phyloP scores from a whole-genome alignment of 2,797 vertebrate genomes.

The Sebastiscus tertius region DNA sequence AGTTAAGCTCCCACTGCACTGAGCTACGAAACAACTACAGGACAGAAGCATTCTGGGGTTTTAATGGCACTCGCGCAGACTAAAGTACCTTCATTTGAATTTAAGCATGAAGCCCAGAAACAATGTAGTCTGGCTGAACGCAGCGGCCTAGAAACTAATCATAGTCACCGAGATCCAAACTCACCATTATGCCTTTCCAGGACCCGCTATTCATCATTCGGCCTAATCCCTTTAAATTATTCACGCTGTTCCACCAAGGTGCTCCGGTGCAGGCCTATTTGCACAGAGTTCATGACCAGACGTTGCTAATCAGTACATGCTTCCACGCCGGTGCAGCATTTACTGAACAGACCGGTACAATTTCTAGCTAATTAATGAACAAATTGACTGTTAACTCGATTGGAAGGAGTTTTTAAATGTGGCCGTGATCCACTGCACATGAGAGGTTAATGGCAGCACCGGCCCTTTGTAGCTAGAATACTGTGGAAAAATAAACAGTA shows the following conservation, averaged over 20 bases:
- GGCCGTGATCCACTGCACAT: slow-evolving; percentile 28
- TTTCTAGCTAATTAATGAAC: slow-evolving; percentile 73
- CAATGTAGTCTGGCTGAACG: slow-evolving; percentile 46
- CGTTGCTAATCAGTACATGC: slow-evolving; percentile 67
- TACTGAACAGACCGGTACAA: slow-evolving; percentile 46
- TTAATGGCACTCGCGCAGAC: slow-evolving; percentile 38
- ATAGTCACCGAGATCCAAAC: slow-evolving; percentile 66
- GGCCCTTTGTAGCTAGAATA: slow-evolving; percentile 38
- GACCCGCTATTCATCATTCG: slow-evolving; percentile 63
- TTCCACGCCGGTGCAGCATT: slow-evolving; percentile 55
- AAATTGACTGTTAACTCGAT: slow-evolving; percentile 61
- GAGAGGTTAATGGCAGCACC: slow-evolving; percentile 15
- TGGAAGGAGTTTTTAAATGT: slow-evolving; percentile 41
- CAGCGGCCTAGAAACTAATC: slow-evolving; percentile 62
- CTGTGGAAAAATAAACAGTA: slow-evolving; percentile 27
- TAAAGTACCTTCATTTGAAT: slow-evolving; percentile 48
- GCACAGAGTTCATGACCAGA: slow-evolving; percentile 65
- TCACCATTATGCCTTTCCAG: slow-evolving; percentile 58
- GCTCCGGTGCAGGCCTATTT: slow-evolving; percentile 55
- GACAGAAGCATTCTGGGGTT: slow-evolving; percentile 17
- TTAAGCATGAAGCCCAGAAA: slow-evolving; percentile 42
- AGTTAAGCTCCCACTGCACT: slow-evolving; percentile 26
- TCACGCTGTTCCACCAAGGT: slow-evolving; percentile 67
- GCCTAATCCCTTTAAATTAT: slow-evolving; percentile 78
- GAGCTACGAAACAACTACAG: slow-evolving; percentile 6